Conservation (phyloP, 30 jellyfish, hydroid and myxozoan genomes). For the Aurelia sp. region DNA sequence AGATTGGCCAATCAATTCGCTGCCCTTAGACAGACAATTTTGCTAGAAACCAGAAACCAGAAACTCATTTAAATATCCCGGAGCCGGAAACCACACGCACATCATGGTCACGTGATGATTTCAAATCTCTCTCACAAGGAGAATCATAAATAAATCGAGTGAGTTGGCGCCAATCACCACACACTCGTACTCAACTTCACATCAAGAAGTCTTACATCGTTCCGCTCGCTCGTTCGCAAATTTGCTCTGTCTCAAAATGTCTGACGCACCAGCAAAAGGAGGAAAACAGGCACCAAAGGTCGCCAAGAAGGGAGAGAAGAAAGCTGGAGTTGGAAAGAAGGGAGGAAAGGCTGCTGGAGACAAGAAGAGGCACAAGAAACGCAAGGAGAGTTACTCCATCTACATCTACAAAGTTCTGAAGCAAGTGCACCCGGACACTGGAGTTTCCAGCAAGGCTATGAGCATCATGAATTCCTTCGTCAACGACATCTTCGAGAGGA, state of each 20-base stretch:
- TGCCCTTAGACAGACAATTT: no score
- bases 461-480: slow-evolving; percentile 85
- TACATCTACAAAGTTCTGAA: slow-evolving; percentile 86
- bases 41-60: no score
- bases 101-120: no score
- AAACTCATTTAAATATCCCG: no score
- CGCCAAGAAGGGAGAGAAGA: slow-evolving; percentile 71
- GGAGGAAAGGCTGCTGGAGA: slow-evolving; percentile 46
- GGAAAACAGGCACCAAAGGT: slow-evolving; percentile 52
- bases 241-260: background rate
- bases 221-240: no score
- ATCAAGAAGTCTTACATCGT: no score
- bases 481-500: slow-evolving; percentile 83
- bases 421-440: slow-evolving; percentile 93
- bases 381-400: slow-evolving; percentile 69
- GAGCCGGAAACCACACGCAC: no score
- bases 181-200: no score
- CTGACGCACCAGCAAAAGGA: slow-evolving; percentile 50
- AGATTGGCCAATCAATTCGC: no score
- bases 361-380: slow-evolving; percentile 53
- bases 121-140: no score
- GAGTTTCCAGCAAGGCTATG: slow-evolving; percentile 88
- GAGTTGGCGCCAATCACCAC: no score
- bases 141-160: no score
- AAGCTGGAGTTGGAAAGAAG: slow-evolving; percentile 51